phyloP scores from a whole-genome alignment of 2,797 vertebrate species.

The Prunella strophiata region DNA sequence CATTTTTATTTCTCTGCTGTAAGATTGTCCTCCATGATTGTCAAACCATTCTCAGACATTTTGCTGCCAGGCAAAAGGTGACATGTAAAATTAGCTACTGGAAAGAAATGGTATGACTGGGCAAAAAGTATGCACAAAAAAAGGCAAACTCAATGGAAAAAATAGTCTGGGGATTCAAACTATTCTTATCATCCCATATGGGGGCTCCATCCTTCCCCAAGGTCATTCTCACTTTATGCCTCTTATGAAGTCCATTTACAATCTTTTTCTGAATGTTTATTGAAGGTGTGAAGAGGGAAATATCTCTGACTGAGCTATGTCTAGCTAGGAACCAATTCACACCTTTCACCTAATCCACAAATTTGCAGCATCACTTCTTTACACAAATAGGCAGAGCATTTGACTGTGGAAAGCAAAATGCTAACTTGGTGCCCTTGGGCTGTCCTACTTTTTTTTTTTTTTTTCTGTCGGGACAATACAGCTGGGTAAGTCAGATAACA shows the following conservation, averaged over 20 bases:
- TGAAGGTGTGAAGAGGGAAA: background rate
- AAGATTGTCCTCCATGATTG: conserved; percentile 26
- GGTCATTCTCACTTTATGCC: background rate
- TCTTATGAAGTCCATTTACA: background rate
- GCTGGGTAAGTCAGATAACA: background rate
- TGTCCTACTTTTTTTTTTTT: background rate
- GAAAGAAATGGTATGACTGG: conserved; percentile 1
- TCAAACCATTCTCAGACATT: conserved; percentile 16
- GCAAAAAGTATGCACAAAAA: background rate
- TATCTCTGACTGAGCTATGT: background rate
- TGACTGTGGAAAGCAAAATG: conserved; percentile 6
- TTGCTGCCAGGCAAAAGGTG: conserved; percentile 12
- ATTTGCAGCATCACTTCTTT: background rate
- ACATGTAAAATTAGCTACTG: conserved; percentile 20
- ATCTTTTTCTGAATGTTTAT: background rate
- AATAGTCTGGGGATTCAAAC: background rate
- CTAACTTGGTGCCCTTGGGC: background rate
- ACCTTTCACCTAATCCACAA: background rate
- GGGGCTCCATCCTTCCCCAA: background rate
- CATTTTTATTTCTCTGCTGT: conserved; percentile 38
- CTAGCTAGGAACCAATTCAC: background rate
- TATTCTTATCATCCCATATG: background rate
- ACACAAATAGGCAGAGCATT: background rate
- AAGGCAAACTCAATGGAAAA: background rate
- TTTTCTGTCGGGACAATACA: background rate